Conservation (phyloP, 2,888 invertebrate species). For the Strigamia transsilvanica region DNA sequence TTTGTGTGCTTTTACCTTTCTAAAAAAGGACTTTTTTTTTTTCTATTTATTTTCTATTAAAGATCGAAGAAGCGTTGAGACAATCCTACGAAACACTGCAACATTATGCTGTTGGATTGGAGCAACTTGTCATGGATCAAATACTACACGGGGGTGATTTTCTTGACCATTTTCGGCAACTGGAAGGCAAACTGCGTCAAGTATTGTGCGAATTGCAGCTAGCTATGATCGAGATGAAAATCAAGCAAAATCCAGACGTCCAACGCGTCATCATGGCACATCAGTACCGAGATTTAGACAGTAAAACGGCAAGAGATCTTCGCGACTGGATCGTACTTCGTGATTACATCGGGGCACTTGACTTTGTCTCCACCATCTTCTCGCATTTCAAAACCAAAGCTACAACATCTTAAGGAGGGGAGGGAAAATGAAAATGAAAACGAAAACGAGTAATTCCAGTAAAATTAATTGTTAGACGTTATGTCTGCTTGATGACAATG, state of each 20-base stretch:
- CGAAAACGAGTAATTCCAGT: slow-evolving; percentile 10
- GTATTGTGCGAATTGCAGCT: slow-evolving; percentile 76
- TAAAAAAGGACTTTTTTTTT: slow-evolving; percentile 18
- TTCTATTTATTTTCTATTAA: neutral
- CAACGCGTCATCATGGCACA: slow-evolving; percentile 63
- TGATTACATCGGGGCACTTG: slow-evolving; percentile 72
- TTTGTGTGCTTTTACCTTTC: neutral
- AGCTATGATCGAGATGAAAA: slow-evolving; percentile 68
- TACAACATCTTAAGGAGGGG: neutral
- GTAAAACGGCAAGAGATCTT: slow-evolving; percentile 66
- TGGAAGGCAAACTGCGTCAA: slow-evolving; percentile 70
- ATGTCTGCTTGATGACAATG: slow-evolving; percentile 21
- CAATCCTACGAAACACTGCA: slow-evolving; percentile 75
- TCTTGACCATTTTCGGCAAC: slow-evolving; percentile 68
- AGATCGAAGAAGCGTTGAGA: slow-evolving; percentile 63
- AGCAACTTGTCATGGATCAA: slow-evolving; percentile 72
- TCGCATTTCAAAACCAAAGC: slow-evolving; percentile 56
- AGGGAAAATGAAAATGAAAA: neutral
- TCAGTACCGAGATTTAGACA: slow-evolving; percentile 62
- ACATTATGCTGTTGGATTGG: slow-evolving; percentile 75
- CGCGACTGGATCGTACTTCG: slow-evolving; percentile 73
- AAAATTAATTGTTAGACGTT: slow-evolving; percentile 28
- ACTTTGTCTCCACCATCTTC: slow-evolving; percentile 69
- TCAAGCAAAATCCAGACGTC: slow-evolving; percentile 66
- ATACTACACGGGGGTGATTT: slow-evolving; percentile 67